Evolutionary conservation across 2,113 vertebrate species (phyloP).

Genomic region (Cebidichthys violaceus): DNA sequence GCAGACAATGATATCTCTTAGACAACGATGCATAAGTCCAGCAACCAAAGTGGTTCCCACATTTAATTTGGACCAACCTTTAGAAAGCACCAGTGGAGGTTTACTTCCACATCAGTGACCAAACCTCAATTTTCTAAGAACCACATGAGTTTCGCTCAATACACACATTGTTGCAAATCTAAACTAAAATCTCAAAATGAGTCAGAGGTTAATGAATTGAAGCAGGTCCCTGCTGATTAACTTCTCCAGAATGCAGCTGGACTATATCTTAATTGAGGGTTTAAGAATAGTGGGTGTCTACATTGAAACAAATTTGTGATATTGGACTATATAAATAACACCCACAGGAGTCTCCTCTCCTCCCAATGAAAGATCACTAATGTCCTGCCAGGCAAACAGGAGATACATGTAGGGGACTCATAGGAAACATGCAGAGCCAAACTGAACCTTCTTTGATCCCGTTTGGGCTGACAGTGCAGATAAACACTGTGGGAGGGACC

Average conservation of each 20-base stretch:
- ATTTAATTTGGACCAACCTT: not conserved
- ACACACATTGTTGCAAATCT: not conserved
- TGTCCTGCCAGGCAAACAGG: slow-evolving; percentile 30
- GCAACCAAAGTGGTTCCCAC: not conserved
- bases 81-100: not conserved
- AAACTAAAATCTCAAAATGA: not conserved
- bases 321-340: not conserved
- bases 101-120: slow-evolving; percentile 8
- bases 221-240: slow-evolving; percentile 9
- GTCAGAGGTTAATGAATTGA: slow-evolving; percentile 16
- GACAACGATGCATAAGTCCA: not conserved
- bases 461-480: slow-evolving; percentile 38
- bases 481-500: slow-evolving; percentile 42
- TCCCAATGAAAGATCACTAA: slow-evolving; percentile 63
- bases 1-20: not conserved
- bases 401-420: not conserved
- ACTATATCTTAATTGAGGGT: not conserved
- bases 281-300: not conserved
- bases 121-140: not conserved
- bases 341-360: slow-evolving; percentile 21
- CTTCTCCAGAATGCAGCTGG: slow-evolving; percentile 20
- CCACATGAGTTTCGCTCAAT: not conserved
- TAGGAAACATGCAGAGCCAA: slow-evolving; percentile 44
- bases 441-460: slow-evolving; percentile 54
- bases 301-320: not conserved